Evolutionary conservation across 2,888 invertebrate genomes (phyloP).

Genomic region (Ornithoptera priamus): DNA sequence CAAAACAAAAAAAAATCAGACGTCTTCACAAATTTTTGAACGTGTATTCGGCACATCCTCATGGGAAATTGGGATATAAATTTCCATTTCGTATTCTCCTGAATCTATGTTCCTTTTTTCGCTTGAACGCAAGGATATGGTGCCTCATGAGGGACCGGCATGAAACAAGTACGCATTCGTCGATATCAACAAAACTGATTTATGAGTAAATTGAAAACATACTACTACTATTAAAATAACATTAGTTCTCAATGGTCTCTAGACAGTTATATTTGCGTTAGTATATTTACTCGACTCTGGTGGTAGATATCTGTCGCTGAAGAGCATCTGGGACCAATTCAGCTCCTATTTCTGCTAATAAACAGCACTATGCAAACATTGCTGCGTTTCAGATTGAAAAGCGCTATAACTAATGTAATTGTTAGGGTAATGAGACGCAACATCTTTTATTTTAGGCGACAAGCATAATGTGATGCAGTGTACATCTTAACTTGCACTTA

Average conservation of each 20-base stretch:
- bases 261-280: no score
- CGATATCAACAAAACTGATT: not conserved
- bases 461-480: no score
- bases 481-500: no score
- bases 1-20: not conserved
- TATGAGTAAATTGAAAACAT: not conserved
- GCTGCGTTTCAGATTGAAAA: no score
- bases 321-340: no score
- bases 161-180: not conserved
- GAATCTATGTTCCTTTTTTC: slow-evolving; percentile 11
- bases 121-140: slow-evolving; percentile 13
- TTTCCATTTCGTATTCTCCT: slow-evolving; percentile 15
- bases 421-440: no score
- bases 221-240: not conserved
- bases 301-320: no score
- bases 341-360: no score
- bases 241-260: not conserved
- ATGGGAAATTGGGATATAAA: slow-evolving; percentile 26
- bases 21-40: slow-evolving; percentile 9
- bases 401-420: no score
- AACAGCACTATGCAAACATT: no score
- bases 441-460: no score
- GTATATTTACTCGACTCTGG: no score
- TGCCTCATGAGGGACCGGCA: not conserved
- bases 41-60: slow-evolving; percentile 15